Evolutionary conservation across 1,140 invertebrate genomes (phyloP).

Genomic region (Drosophila rhopaloa): DNA sequence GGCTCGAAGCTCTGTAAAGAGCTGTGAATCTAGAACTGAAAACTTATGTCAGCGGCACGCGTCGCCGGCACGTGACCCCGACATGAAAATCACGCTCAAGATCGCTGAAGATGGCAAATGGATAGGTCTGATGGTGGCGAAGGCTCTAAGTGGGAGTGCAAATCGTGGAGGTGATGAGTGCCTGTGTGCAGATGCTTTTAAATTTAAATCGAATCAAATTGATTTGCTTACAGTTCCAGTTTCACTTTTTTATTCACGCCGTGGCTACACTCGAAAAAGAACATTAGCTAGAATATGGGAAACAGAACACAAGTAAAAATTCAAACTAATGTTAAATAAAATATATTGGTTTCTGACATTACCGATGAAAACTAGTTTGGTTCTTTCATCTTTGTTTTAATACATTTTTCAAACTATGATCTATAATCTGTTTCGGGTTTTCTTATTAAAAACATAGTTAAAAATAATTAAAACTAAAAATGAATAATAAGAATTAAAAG

Average conservation of each 20-base stretch:
- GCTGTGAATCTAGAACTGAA: slow-evolving; percentile 56
- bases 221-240: slow-evolving; percentile 68
- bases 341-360: no score
- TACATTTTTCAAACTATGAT: no score
- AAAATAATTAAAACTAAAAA: no score
- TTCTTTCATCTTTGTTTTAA: no score
- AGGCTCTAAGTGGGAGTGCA: not conserved
- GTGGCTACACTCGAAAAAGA: slow-evolving; percentile 2
- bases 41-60: slow-evolving; percentile 80
- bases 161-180: slow-evolving; percentile 14
- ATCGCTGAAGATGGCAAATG: slow-evolving; percentile 42
- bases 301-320: no score
- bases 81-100: slow-evolving; percentile 80
- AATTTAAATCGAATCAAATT: slow-evolving; percentile 84
- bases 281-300: not conserved
- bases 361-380: no score
- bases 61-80: slow-evolving; percentile 72
- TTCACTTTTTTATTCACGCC: slow-evolving; percentile 14
- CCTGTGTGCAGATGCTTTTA: slow-evolving; percentile 73
- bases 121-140: not conserved
- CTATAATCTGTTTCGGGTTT: no score
- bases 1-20: slow-evolving; percentile 19
- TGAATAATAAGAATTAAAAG: no score
- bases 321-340: not conserved
- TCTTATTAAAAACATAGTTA: no score